Conservation (phyloP, 2,888 invertebrate genomes). For the Pimpla rufipes region DNA sequence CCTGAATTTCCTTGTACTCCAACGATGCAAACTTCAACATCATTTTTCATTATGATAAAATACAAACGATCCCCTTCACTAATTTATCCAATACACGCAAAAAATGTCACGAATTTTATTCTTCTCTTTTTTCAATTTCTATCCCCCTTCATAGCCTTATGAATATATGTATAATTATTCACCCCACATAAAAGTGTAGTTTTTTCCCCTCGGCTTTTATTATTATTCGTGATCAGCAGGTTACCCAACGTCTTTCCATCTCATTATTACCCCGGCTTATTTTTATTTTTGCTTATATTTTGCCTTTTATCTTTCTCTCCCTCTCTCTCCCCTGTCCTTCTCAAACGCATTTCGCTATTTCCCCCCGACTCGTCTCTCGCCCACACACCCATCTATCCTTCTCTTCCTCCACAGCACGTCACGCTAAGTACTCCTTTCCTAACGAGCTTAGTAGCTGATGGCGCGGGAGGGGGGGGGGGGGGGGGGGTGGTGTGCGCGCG, state of each 20-base stretch:
- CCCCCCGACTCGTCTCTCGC: not conserved
- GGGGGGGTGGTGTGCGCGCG: slow-evolving; percentile 12
- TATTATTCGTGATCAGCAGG: slow-evolving; percentile 27
- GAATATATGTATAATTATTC: slow-evolving; percentile 24
- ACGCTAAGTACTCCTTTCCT: slow-evolving; percentile 70
- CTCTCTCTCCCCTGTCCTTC: slow-evolving; percentile 1
- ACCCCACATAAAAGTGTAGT: not conserved
- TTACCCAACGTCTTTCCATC: slow-evolving; percentile 29
- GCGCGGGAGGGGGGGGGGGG: not conserved
- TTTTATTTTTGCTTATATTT: not conserved
- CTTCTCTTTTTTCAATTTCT: not conserved
- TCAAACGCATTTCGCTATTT: slow-evolving; percentile 31
- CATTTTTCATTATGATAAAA: no score
- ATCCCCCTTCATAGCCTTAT: not conserved
- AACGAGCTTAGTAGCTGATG: slow-evolving; percentile 78
- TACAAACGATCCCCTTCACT: no score
- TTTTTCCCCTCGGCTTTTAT: slow-evolving; percentile 14
- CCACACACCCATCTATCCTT: slow-evolving; percentile 43
- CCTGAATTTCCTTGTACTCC: no score
- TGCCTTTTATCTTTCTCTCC: slow-evolving; percentile 18
- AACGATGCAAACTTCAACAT: no score
- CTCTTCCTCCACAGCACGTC: slow-evolving; percentile 62
- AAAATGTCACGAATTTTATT: no score
- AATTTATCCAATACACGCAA: no score
- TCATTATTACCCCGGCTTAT: slow-evolving; percentile 26